Evolutionary conservation across 2,113 vertebrate species (phyloP).

Genomic region (Tachysurus vachellii): DNA sequence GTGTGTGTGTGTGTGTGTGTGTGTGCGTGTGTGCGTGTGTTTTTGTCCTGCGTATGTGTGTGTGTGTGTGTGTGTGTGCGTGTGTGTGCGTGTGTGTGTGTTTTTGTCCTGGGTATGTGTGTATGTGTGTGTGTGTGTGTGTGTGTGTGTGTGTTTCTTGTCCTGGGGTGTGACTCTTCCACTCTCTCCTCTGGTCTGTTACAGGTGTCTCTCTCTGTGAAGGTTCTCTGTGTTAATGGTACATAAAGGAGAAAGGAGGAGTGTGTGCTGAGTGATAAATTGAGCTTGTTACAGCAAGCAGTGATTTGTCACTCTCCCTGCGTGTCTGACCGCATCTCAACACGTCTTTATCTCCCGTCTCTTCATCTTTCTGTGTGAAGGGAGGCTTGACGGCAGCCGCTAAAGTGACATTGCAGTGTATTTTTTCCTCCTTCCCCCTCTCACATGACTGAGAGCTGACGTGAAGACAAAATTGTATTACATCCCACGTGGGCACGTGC

Average conservation of each 20-base stretch:
- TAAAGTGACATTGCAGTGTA: conserved; percentile 29
- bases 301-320: conserved; percentile 51
- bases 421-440: background rate
- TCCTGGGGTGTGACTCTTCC: background rate
- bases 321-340: conserved; percentile 37
- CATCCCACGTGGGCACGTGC: background rate
- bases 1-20: background rate
- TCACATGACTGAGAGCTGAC: conserved; percentile 28
- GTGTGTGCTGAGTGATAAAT: conserved; percentile 47
- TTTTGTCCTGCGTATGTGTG: background rate
- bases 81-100: background rate
- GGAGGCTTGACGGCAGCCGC: conserved; percentile 16
- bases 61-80: background rate
- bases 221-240: conserved; percentile 25
- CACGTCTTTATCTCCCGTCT: conserved; percentile 32
- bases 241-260: conserved; percentile 39
- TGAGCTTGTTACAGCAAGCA: conserved; percentile 34
- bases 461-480: conserved; percentile 37
- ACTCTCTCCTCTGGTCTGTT: background rate
- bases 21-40: too few species aligned
- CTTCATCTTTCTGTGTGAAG: conserved; percentile 29
- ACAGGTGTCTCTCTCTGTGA: conserved; percentile 27
- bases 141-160: background rate
- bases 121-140: background rate
- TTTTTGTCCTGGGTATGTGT: background rate